These are phyloP conservation scores for Bucorvus abyssinicus DNA, from an alignment of 2,797 vertebrate genomes.

Conservation along the genomic window DNA sequence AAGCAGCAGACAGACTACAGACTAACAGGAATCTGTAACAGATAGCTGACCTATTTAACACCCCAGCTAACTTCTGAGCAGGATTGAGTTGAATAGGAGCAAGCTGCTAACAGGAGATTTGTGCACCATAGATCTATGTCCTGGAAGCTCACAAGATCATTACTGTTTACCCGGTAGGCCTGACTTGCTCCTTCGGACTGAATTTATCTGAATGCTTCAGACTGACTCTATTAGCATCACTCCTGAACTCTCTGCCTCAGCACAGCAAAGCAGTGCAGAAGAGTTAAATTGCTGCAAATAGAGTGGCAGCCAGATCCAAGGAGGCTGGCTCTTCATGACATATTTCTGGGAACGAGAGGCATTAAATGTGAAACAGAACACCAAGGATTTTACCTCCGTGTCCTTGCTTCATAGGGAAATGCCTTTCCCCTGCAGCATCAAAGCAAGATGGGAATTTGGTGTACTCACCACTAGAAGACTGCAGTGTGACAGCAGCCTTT, in stretches of 20 bases:
- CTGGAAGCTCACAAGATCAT: slow-evolving; percentile 13
- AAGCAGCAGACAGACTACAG: slow-evolving; percentile 15
- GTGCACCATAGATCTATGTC: background rate
- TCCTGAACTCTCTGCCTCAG: background rate
- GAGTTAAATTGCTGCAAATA: slow-evolving; percentile 22
- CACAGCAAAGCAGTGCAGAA: slow-evolving; percentile 15
- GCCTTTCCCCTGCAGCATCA: background rate
- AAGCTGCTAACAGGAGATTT: background rate
- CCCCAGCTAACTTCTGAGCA: background rate
- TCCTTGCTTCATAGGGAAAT: background rate
- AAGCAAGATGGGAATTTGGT: background rate
- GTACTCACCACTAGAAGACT: background rate
- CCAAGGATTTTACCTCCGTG: background rate
- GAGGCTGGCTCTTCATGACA: background rate
- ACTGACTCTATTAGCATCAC: slow-evolving; percentile 57
- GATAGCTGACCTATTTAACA: slow-evolving; percentile 21
- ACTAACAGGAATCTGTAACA: slow-evolving; percentile 1
- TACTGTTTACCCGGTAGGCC: slow-evolving; percentile 20
- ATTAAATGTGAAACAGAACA: slow-evolving; percentile 32
- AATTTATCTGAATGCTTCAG: slow-evolving; percentile 58
- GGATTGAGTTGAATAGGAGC: slow-evolving; percentile 7
- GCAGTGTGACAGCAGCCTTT: background rate
- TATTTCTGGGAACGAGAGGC: slow-evolving; percentile 12
- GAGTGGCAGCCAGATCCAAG: slow-evolving; percentile 11
- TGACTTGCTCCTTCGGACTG: background rate